These are phyloP conservation scores for Adineta ricciae DNA, from an alignment of 2,888 invertebrate species.

Conservation along the genomic window DNA sequence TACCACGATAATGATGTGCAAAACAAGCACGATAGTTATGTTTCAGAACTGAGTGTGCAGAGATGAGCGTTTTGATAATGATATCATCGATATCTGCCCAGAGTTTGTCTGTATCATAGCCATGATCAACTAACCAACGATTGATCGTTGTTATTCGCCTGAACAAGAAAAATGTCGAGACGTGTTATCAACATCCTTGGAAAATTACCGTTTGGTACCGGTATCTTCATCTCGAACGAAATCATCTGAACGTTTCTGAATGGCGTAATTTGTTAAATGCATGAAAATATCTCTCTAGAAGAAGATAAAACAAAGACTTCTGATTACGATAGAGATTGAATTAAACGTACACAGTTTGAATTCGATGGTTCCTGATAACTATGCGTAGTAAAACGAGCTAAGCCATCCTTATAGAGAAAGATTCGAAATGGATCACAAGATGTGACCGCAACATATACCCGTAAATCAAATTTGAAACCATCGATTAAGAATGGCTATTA, in stretches of 20 bases:
- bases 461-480: constrained; percentile 80
- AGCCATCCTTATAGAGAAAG: constrained; percentile 79
- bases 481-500: constrained; percentile 72
- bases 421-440: constrained; percentile 79
- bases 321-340: background rate
- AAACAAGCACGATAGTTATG: constrained; percentile 60
- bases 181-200: no score
- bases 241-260: constrained; percentile 77
- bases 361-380: constrained; percentile 72
- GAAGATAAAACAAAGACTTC: background rate
- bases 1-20: constrained; percentile 69
- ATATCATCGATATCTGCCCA: constrained; percentile 34
- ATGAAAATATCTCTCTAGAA: constrained; percentile 67
- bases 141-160: constrained; percentile 64
- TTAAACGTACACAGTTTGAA: constrained; percentile 59
- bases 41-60: constrained; percentile 71
- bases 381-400: constrained; percentile 77
- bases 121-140: constrained; percentile 51
- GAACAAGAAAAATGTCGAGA: constrained; percentile 4
- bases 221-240: constrained; percentile 68
- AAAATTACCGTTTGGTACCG: constrained; percentile 69
- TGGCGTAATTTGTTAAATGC: constrained; percentile 86
- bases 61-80: constrained; percentile 33
- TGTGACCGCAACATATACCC: constrained; percentile 75
- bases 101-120: constrained; percentile 36